A percentile compares a stretch with the other conserved stretches of the same genome.
These are phyloP conservation scores for Furcula furcula DNA, from an alignment of 2,888 invertebrate species.

Conservation along the genomic window DNA sequence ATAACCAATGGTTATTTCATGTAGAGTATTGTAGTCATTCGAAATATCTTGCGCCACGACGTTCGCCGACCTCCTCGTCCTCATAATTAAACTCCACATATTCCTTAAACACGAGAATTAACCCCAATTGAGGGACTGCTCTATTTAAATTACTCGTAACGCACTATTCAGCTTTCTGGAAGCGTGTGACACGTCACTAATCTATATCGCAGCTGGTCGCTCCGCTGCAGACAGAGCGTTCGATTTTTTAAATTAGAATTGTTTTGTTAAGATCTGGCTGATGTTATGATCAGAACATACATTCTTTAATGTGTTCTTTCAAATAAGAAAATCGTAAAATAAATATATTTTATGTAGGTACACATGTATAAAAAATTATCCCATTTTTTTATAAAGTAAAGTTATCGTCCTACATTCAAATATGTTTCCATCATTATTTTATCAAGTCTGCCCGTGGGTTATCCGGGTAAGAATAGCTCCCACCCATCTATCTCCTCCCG, in stretches of 20 bases:
- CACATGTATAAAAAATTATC: too few relatives aligned
- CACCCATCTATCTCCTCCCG: too few relatives aligned
- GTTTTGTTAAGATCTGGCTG: constrained; percentile 3
- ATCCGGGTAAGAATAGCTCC: too few relatives aligned
- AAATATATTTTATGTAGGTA: too few relatives aligned
- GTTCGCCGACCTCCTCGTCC: constrained; percentile 40
- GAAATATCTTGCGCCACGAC: constrained; percentile 42
- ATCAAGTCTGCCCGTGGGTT: too few relatives aligned
- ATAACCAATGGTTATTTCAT: too few relatives aligned
- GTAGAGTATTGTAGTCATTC: constrained; percentile 16
- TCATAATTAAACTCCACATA: constrained; percentile 75
- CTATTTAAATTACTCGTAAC: constrained; percentile 79
- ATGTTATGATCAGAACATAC: too few relatives aligned
- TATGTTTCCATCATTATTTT: too few relatives aligned
- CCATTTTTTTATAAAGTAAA: too few relatives aligned
- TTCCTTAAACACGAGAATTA: constrained; percentile 81
- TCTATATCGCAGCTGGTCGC: constrained; percentile 53
- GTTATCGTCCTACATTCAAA: too few relatives aligned
- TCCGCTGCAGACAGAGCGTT: constrained; percentile 9
- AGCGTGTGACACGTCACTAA: constrained; percentile 74
- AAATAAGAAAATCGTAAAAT: too few relatives aligned
- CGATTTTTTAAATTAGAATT: constrained; percentile 18
- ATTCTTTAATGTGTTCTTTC: too few relatives aligned
- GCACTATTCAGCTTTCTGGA: constrained; percentile 78
- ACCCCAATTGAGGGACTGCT: constrained; percentile 80